Evolutionary conservation across 2,888 invertebrate species (phyloP), one percentile per base, ranked within the genome.

Genomic region (Coecobrya sp.): DNA sequence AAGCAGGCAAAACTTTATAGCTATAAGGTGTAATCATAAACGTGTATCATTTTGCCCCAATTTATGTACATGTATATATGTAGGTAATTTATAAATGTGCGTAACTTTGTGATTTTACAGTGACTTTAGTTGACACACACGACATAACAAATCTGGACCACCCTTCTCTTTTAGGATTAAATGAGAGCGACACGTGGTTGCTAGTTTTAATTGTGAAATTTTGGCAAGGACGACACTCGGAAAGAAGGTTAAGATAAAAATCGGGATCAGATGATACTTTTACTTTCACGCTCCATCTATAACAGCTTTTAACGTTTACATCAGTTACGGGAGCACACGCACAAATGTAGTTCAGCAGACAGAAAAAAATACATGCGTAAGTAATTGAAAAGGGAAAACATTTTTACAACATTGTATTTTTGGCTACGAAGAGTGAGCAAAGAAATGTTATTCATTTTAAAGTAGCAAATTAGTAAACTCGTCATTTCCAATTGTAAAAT

Each of bases 121-220:
- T 19, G 16, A 5, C 5, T 1, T 19, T 19, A 8, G 7, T 1
- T 59, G 13, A 7, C 7, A 13, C 25, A 13, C 36, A 16, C 10
- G 22, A 11, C 55, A 52, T 22, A 49, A 7, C 30, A 49, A 76
- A 76, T 89, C 89, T 89, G 89, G 89, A 89, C 89, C 82, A 45
- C 52, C 27, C 49, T 59, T 89, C 76, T 65, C 30, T 68, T 76
- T 73, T 59, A 62, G 55, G 45, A 52, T 79, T 86, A 91, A 91
- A 91, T 91, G 85, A 91, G 90, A 91, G 79, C 90, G 90, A 91
- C 90, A 91, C 90, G 90, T 91, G 90, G 90, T 91, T 90, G 79
- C 19, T 62, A 86, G 22, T 91, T 91, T 91, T 91, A 91, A 91
- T 91, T 91, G 90, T 86, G 30, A 85, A 86, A 86, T 86, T 68